Base-by-base conservation (phyloP, 2,113 vertebrate genomes). In the Lamprotornis superbus region DNA sequence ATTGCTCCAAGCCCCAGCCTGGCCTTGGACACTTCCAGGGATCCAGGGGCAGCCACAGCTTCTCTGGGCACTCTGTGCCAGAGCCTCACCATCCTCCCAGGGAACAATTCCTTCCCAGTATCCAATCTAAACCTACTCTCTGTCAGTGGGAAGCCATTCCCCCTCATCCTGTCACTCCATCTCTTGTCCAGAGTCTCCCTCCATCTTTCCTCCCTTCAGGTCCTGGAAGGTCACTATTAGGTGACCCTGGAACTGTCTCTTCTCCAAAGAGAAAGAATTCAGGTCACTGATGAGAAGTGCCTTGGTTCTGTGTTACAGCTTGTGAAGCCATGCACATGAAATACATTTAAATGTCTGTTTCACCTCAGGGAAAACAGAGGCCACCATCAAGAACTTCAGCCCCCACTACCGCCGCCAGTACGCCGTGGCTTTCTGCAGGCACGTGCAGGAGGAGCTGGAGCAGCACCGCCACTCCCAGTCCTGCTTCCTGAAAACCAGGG, bases 401-500 rank as follows among this genome's bases (percentile, higher is more conserved):
- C 97, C 98, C 0, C 98, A 98, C 95, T 99, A 99, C 97, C 98
- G 88, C 60, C 98, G 98, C 40, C 99, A 99, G 94, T 98, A 98
- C 4, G 93, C 96, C 0, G 98, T 99, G 97, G 98, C 98, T 39
- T 98, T 98, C 65, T 98, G 99, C 96, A 96, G 95, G 57, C 96
- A 99, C 1, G 84, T 99, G 9, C 98, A 98, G 70, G 98, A 98
- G 52, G 98, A 99, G 15, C 97, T 99, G 92, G 98, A 99, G 52
- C 98, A 98, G 86, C 98, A 98, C 33, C 97, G 97, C 50, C 93
- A 98, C 49, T 91, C 94, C 33, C 98, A 97, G 30, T 98, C 98
- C 11, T 98, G 96, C 13, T 97, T 99, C 96, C 97, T 99, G 86
- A 98, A 98, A 90, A 98, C 98, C 82, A 98, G 95, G 98, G 99